A percentile compares a stretch with the other conserved stretches of the same genome.
phyloP scores from a whole-genome alignment of 2,113 vertebrate species.

The Pseudonaja textilis region DNA sequence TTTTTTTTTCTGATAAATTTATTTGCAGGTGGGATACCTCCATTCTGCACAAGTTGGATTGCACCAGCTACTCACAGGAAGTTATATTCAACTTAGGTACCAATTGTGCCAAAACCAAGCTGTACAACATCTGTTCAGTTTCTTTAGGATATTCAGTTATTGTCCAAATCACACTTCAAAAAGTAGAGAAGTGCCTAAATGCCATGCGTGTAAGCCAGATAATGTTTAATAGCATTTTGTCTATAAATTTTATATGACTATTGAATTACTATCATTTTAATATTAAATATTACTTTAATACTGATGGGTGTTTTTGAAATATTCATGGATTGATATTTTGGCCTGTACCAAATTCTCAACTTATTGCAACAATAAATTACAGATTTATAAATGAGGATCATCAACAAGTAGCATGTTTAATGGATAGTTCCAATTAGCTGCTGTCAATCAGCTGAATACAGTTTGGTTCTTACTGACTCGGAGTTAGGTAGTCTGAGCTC shows the following conservation, averaged over 20 bases:
- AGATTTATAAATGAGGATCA: neutral
- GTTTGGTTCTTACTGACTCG: neutral
- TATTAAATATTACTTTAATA: neutral
- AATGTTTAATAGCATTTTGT: neutral
- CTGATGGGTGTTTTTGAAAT: neutral
- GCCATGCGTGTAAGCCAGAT: neutral
- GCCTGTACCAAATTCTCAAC: neutral
- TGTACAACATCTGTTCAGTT: neutral
- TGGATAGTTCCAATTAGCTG: neutral
- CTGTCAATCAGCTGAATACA: neutral
- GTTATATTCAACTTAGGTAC: neutral
- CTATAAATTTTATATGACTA: neutral
- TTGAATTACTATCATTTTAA: neutral
- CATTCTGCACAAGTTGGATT: neutral
- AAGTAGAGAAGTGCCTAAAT: neutral
- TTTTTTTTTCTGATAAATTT: neutral
- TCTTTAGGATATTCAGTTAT: neutral
- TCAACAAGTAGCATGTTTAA: neutral
- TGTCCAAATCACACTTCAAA: neutral
- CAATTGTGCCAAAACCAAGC: neutral
- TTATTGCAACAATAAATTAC: neutral
- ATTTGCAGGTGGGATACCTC: neutral
- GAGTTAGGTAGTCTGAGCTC: neutral
- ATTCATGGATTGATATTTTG: neutral
- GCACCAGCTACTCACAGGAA: neutral